Evolutionary conservation across 1,140 invertebrate species (phyloP).

Genomic region (Adelges cooleyi): DNA sequence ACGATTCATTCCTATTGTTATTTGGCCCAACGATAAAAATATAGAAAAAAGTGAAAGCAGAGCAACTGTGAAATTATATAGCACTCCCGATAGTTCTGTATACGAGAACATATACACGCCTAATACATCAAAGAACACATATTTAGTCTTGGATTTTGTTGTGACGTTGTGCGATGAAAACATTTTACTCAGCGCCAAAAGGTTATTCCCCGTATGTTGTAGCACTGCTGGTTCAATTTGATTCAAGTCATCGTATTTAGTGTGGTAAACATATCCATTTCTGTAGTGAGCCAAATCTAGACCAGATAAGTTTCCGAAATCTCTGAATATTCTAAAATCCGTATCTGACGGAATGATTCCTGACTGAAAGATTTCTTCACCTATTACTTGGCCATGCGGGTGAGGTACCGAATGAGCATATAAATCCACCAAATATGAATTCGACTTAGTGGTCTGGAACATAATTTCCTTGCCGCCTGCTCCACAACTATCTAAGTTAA

Average conservation of each 20-base stretch:
- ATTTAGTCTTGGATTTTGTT: neutral
- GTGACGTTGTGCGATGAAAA: neutral
- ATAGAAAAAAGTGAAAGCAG: neutral
- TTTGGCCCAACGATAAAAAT: neutral
- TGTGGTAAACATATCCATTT: conserved; percentile 69
- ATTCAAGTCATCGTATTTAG: conserved; percentile 47
- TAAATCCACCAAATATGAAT: conserved; percentile 43
- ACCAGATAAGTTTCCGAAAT: conserved; percentile 49
- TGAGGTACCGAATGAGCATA: conserved; percentile 49
- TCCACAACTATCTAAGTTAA: conserved; percentile 68
- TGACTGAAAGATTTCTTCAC: conserved; percentile 64
- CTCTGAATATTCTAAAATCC: conserved; percentile 65
- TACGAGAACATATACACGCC: conserved; percentile 10
- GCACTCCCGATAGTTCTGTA: neutral
- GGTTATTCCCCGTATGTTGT: neutral
- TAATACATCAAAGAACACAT: conserved; percentile 6
- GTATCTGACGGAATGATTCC: conserved; percentile 66
- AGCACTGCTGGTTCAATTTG: neutral
- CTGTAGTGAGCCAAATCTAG: conserved; percentile 63
- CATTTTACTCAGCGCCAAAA: neutral
- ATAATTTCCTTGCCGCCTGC: conserved; percentile 61
- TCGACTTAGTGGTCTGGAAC: conserved; percentile 57
- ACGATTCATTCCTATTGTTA: neutral
- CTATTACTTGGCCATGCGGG: conserved; percentile 54
- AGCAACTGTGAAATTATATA: neutral